These are phyloP conservation scores for Cancer borealis DNA, from an alignment of 2,888 invertebrate genomes.

Conservation along the genomic window DNA sequence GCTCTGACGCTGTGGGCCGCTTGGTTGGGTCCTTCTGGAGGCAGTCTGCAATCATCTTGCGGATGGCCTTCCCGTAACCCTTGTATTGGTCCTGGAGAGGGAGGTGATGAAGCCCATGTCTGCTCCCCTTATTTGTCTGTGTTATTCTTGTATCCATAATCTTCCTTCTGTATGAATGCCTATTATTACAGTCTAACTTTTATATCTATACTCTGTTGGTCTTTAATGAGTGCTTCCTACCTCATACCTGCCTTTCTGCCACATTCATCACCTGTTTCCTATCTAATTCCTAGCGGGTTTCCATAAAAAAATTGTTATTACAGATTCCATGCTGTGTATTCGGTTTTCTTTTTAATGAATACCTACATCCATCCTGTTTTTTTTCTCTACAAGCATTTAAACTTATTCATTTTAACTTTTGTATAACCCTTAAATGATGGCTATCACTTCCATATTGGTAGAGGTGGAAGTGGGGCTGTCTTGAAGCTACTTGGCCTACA, in stretches of 20 bases:
- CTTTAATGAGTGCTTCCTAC: background rate
- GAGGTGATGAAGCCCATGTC: background rate
- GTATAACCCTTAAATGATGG: no score
- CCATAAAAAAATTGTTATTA: no score
- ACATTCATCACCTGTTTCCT: background rate
- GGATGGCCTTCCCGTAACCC: conserved; percentile 97
- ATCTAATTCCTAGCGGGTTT: background rate
- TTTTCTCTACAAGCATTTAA: no score
- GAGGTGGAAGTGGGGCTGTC: no score
- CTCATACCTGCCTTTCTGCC: background rate
- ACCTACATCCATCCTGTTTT: no score
- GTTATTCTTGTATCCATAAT: background rate
- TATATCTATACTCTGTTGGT: background rate
- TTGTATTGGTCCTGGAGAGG: conserved; percentile 91
- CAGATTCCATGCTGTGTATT: no score
- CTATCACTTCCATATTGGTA: no score
- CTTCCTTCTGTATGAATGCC: background rate
- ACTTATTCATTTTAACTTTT: no score
- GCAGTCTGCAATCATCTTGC: conserved; percentile 97
- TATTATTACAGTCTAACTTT: conserved; percentile 17
- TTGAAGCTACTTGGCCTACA: no score
- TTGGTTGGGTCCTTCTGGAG: conserved; percentile 97
- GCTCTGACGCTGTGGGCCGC: conserved; percentile 95
- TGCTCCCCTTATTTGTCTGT: background rate
- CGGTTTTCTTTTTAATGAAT: no score